phyloP scores from a whole-genome alignment of 2,888 invertebrate species.

The Pristionchus japonicus region DNA sequence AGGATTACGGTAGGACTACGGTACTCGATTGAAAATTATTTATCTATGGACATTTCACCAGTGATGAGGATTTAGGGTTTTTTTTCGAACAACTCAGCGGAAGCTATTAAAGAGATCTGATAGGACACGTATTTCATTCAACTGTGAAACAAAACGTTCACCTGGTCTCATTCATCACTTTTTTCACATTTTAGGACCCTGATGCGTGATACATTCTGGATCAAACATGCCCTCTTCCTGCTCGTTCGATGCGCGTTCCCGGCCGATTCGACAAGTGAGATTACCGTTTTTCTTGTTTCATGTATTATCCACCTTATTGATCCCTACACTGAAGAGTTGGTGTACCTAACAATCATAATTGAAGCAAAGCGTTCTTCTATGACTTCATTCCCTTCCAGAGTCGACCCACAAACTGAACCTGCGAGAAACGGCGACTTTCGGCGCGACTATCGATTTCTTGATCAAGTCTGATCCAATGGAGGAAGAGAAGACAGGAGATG shows the following conservation, averaged over 20 bases:
- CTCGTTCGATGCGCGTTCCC: slow-evolving; percentile 50
- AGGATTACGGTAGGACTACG: too few relatives aligned
- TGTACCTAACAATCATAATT: too few relatives aligned
- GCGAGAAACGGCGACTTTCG: slow-evolving; percentile 21
- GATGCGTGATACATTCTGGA: slow-evolving; percentile 84
- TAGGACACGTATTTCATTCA: not conserved
- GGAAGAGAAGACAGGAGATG: not conserved
- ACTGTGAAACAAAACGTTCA: not conserved
- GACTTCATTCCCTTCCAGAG: not conserved
- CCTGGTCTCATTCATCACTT: not conserved
- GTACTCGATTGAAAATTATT: too few relatives aligned
- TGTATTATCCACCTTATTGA: not conserved
- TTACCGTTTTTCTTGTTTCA: not conserved
- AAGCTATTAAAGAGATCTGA: not conserved
- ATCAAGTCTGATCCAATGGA: not conserved
- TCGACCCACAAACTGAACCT: not conserved
- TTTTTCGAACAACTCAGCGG: not conserved
- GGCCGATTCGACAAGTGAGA: not conserved
- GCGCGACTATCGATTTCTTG: not conserved
- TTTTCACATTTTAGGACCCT: slow-evolving; percentile 47
- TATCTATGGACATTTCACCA: too few relatives aligned
- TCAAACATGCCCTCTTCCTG: slow-evolving; percentile 76
- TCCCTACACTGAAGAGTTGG: too few relatives aligned
- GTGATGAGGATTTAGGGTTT: not conserved
- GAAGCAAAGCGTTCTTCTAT: too few relatives aligned